Percentiles rank a stretch among this genome's conserved stretches.
Conservation (phyloP, 2,888 invertebrate genomes). For the Drosophila buzzatii region DNA sequence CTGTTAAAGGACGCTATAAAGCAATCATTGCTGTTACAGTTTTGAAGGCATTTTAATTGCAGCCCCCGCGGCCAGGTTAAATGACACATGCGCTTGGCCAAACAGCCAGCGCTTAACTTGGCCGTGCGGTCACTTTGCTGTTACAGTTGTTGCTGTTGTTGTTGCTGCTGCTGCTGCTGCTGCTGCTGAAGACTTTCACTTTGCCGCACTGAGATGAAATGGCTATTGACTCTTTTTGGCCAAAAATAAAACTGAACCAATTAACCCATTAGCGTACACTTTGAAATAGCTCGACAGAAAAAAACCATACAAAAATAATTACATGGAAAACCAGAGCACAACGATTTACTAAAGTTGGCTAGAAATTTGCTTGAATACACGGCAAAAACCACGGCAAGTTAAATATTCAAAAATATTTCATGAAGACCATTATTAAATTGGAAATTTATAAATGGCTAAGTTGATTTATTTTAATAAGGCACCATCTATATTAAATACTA, state of each 20-base stretch:
- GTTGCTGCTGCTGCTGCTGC: slow-evolving; percentile 14
- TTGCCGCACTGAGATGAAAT: slow-evolving; percentile 69
- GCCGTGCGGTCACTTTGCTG: slow-evolving; percentile 37
- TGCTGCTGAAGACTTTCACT: slow-evolving; percentile 66
- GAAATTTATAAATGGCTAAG: background rate
- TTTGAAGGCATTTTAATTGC: slow-evolving; percentile 75
- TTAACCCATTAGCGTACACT: slow-evolving; percentile 72
- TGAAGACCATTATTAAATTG: background rate
- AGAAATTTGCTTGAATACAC: slow-evolving; percentile 11
- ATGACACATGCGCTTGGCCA: slow-evolving; percentile 69
- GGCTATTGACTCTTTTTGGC: slow-evolving; percentile 71
- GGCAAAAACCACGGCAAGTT: background rate
- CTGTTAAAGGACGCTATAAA: slow-evolving; percentile 37
- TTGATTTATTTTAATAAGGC: no score
- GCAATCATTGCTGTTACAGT: slow-evolving; percentile 54
- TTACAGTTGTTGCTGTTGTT: slow-evolving; percentile 22
- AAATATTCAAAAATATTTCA: slow-evolving; percentile 8
- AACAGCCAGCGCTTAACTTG: slow-evolving; percentile 37
- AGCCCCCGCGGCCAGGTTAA: slow-evolving; percentile 68
- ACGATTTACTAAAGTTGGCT: slow-evolving; percentile 33
- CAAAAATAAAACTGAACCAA: slow-evolving; percentile 71
- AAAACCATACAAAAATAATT: background rate
- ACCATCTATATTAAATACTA: no score
- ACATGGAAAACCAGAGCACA: slow-evolving; percentile 37
- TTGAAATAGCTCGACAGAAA: slow-evolving; percentile 34